These are phyloP conservation scores for Cosmia trapezina DNA, from an alignment of 2,888 invertebrate species.

Conservation along the genomic window DNA sequence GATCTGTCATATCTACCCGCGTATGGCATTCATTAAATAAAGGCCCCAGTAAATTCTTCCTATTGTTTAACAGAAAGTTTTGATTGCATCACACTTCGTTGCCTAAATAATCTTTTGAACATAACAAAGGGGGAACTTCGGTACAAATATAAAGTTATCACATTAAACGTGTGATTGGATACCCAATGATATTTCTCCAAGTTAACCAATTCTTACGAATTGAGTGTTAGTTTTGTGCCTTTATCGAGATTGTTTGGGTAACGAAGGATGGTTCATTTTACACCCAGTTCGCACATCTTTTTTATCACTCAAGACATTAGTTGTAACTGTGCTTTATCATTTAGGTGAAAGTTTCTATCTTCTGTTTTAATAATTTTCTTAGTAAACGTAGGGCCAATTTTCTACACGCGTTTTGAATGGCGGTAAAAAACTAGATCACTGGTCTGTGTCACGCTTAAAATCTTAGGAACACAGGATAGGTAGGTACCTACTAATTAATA, in stretches of 20 bases:
- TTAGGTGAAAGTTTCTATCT: not conserved
- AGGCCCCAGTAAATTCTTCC: constrained; percentile 49
- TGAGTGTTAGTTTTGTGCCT: constrained; percentile 62
- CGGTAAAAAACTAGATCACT: not conserved
- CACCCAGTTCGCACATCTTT: constrained; percentile 30
- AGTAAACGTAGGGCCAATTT: not conserved
- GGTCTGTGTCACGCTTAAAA: not conserved
- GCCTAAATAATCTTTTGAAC: constrained; percentile 62
- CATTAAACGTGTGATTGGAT: constrained; percentile 67
- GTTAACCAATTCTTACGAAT: constrained; percentile 66
- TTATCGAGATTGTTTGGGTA: constrained; percentile 49
- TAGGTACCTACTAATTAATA: too few species aligned
- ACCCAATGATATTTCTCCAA: constrained; percentile 64
- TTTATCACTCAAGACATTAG: constrained; percentile 43
- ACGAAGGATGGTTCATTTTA: constrained; percentile 37
- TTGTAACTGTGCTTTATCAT: constrained; percentile 37
- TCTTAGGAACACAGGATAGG: not conserved
- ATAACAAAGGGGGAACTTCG: constrained; percentile 63
- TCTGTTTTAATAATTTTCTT: not conserved
- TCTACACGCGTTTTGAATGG: not conserved
- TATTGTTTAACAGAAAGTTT: constrained; percentile 60
- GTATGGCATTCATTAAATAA: constrained; percentile 35
- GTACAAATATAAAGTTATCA: constrained; percentile 63
- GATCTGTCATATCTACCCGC: constrained; percentile 6
- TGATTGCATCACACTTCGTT: constrained; percentile 57